phyloP scores from a whole-genome alignment of 2,888 invertebrate genomes.

The Epiblema foenella region DNA sequence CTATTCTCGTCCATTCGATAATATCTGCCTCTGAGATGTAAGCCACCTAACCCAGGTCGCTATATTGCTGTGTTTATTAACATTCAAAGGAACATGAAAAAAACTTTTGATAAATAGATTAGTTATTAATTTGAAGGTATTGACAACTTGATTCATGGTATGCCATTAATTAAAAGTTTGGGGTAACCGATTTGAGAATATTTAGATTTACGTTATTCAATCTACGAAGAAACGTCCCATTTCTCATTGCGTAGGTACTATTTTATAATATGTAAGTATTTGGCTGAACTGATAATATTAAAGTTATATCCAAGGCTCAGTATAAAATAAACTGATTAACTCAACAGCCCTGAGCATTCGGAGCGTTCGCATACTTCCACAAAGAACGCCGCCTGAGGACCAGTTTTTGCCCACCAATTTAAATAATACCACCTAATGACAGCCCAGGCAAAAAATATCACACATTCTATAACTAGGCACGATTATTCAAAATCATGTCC shows the following conservation, averaged over 20 bases:
- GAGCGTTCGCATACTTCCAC: slow-evolving; percentile 57
- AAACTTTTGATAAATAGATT: slow-evolving; percentile 20
- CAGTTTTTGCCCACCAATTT: slow-evolving; percentile 67
- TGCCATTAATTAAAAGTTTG: slow-evolving; percentile 13
- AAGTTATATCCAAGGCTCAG: slow-evolving; percentile 1
- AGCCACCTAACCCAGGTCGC: slow-evolving; percentile 35
- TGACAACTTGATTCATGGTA: slow-evolving; percentile 6
- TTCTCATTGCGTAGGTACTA: background rate
- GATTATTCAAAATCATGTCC: slow-evolving; percentile 42
- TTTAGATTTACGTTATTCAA: background rate
- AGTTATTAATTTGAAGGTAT: slow-evolving; percentile 14
- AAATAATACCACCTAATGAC: slow-evolving; percentile 64
- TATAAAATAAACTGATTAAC: slow-evolving; percentile 58
- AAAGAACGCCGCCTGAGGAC: slow-evolving; percentile 66
- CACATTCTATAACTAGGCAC: slow-evolving; percentile 48
- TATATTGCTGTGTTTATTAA: slow-evolving; percentile 15
- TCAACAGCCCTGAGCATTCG: slow-evolving; percentile 61
- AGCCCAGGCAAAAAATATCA: slow-evolving; percentile 55
- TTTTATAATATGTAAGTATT: no score
- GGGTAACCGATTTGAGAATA: slow-evolving; percentile 5
- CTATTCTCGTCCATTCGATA: slow-evolving; percentile 70
- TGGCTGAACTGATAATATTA: slow-evolving; percentile 28
- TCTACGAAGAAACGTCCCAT: background rate
- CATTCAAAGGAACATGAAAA: slow-evolving; percentile 19
- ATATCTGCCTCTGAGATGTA: slow-evolving; percentile 45